Conservation (phyloP, 2,113 vertebrate genomes). For the Trogon surrucura region DNA sequence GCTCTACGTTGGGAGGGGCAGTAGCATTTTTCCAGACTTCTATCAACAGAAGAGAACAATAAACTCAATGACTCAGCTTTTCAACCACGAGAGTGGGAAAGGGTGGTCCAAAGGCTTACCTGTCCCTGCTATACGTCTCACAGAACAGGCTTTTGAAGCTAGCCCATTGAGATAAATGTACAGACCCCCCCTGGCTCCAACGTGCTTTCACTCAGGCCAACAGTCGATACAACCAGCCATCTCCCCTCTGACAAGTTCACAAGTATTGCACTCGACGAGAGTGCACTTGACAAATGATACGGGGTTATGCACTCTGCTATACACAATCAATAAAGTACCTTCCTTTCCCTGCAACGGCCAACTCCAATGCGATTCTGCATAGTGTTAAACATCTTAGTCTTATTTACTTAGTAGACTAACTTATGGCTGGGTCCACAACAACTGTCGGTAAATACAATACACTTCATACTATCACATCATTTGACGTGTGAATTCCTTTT, state of each 20-base stretch:
- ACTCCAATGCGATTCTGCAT: neutral
- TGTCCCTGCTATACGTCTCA: neutral
- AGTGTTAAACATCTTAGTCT: neutral
- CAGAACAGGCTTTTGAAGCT: neutral
- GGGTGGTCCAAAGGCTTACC: neutral
- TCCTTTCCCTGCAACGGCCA: neutral
- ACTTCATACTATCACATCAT: neutral
- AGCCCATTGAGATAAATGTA: neutral
- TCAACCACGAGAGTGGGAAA: neutral
- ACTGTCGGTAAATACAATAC: neutral
- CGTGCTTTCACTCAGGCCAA: neutral
- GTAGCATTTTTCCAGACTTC: neutral
- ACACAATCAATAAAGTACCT: accelerated
- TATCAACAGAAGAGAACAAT: neutral
- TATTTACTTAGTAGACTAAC: neutral
- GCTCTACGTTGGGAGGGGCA: accelerated
- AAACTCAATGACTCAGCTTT: neutral
- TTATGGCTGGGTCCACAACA: neutral
- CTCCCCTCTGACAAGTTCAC: neutral
- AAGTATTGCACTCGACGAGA: neutral
- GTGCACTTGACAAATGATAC: neutral
- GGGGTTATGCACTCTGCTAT: neutral
- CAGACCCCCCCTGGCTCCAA: neutral
- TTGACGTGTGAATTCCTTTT: neutral
- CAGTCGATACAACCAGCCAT: neutral